These are phyloP conservation scores for Athene cunicularia DNA, from an alignment of 2,113 vertebrate genomes.

Conservation along the genomic window DNA sequence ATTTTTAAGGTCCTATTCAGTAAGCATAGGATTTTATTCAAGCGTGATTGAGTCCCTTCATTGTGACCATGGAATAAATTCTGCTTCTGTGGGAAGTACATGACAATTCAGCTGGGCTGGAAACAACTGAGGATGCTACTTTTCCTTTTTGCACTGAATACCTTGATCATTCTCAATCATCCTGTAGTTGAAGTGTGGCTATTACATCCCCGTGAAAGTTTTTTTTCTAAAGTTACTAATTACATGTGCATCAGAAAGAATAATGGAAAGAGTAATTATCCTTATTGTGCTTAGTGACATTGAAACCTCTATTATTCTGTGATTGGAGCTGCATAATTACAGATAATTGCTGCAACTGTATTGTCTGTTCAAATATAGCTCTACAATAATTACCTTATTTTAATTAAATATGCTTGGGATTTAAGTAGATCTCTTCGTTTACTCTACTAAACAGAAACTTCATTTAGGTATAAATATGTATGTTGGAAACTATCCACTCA, in stretches of 20 bases:
- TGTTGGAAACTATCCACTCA: constrained; percentile 6
- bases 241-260: constrained; percentile 74
- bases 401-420: constrained; percentile 77
- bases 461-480: constrained; percentile 39
- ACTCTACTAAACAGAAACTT: constrained; percentile 56
- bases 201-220: constrained; percentile 2
- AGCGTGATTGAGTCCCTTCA: background rate
- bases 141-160: background rate
- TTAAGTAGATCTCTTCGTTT: constrained; percentile 63
- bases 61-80: background rate
- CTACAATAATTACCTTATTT: constrained; percentile 74
- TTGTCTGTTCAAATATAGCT: constrained; percentile 75
- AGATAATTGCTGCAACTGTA: constrained; percentile 73
- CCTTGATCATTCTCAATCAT: constrained; percentile 35
- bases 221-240: constrained; percentile 69
- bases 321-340: constrained; percentile 72
- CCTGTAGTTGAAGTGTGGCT: constrained; percentile 32
- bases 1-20: background rate
- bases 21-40: background rate
- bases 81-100: background rate
- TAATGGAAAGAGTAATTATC: constrained; percentile 77
- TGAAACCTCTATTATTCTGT: constrained; percentile 76
- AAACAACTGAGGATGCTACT: background rate
- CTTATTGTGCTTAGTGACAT: constrained; percentile 75
- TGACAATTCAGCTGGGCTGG: background rate